phyloP scores from a whole-genome alignment of 2,797 vertebrate species.

The Graptemys geographica region DNA sequence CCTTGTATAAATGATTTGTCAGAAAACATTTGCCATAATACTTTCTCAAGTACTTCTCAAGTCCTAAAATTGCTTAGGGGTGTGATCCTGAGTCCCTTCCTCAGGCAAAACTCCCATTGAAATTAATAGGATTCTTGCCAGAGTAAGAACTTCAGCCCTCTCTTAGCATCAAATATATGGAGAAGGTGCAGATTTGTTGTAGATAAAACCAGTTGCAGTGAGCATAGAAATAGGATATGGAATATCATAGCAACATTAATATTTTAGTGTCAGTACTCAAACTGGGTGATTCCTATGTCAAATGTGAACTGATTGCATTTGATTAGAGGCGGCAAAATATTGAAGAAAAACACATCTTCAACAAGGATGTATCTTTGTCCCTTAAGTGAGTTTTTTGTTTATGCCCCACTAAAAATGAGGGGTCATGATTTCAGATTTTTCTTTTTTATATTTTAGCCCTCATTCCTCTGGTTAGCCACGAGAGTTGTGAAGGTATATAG shows the following conservation, averaged over 20 bases:
- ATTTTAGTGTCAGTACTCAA: background rate
- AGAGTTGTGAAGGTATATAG: background rate
- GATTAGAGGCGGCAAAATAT: slow-evolving; percentile 10
- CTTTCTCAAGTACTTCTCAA: background rate
- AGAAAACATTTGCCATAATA: background rate
- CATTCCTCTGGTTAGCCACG: background rate
- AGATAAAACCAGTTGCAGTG: background rate
- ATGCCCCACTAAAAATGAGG: background rate
- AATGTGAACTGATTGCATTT: slow-evolving; percentile 7
- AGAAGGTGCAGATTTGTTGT: slow-evolving; percentile 7
- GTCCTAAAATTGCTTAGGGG: background rate
- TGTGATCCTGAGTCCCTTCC: accelerated
- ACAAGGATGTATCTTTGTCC: background rate
- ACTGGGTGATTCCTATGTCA: background rate
- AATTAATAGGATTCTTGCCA: no score
- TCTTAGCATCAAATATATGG: background rate
- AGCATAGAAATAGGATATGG: background rate
- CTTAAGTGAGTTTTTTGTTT: background rate
- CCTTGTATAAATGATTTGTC: background rate
- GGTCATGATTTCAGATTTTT: background rate
- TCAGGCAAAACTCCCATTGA: background rate
- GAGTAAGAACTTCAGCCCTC: accelerated
- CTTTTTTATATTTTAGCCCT: background rate
- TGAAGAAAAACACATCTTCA: background rate
- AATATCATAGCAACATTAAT: slow-evolving; percentile 14